Evolutionary conservation across 2,888 invertebrate genomes (phyloP).

Genomic region (Clusia tigrina): DNA sequence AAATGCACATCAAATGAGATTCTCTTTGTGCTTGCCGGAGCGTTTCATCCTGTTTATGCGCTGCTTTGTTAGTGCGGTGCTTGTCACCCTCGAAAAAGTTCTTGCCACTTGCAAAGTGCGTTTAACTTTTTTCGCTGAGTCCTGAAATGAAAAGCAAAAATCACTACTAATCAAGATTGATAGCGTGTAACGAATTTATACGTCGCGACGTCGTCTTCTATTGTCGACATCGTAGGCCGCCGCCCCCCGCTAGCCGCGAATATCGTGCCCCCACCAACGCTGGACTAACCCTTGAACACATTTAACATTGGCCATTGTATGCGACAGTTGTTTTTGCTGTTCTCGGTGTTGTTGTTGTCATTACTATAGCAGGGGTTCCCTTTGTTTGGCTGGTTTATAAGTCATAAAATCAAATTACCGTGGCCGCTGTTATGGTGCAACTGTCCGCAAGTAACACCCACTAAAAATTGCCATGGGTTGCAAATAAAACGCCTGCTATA

Average conservation of each 20-base stretch:
- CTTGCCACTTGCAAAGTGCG: background rate
- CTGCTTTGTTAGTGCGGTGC: background rate
- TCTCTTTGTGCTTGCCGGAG: constrained; percentile 10
- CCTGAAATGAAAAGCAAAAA: constrained; percentile 59
- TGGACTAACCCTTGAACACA: background rate
- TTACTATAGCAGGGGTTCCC: background rate
- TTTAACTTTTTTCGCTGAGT: constrained; percentile 45
- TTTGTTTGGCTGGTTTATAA: background rate
- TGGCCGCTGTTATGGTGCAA: background rate
- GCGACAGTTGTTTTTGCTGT: background rate
- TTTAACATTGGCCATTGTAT: constrained; percentile 41
- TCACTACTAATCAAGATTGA: constrained; percentile 65
- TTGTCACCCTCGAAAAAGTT: background rate
- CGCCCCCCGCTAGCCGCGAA: constrained; percentile 24
- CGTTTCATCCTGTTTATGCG: background rate
- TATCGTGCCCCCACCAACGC: background rate
- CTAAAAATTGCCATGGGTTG: background rate
- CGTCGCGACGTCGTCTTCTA: constrained; percentile 33
- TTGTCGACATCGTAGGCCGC: constrained; percentile 39
- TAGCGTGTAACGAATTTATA: constrained; percentile 61
- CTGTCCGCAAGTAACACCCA: constrained; percentile 1
- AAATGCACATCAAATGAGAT: background rate
- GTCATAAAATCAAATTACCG: constrained; percentile 1
- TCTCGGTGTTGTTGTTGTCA: too few relatives aligned
- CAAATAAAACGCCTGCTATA: too few relatives aligned